These are phyloP conservation scores for Trogon surrucura DNA, from an alignment of 2,113 vertebrate genomes.

Conservation along the genomic window DNA sequence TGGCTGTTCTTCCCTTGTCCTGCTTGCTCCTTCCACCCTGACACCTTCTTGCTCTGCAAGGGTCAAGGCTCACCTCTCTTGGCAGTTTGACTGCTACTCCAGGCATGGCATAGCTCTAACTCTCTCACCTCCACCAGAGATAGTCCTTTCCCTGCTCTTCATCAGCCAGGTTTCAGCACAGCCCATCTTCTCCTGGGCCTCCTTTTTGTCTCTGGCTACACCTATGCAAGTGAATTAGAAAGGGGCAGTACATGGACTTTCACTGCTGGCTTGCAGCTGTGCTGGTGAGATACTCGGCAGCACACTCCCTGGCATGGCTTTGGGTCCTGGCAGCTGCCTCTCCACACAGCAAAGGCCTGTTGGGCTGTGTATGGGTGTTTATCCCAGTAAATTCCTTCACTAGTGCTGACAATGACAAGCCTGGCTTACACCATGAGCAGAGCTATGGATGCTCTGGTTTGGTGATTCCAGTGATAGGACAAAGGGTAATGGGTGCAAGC, in stretches of 20 bases:
- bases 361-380: not conserved
- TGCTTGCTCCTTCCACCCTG: not conserved
- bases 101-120: rapidly evolving
- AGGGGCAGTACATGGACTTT: not conserved
- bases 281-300: not conserved
- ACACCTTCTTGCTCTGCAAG: not conserved
- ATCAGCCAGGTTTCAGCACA: not conserved
- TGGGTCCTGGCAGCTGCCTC: not conserved
- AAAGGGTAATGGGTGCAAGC: too few relatives aligned
- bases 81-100: not conserved
- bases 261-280: not conserved
- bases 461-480: not conserved
- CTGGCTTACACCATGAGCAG: not conserved
- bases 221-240: not conserved
- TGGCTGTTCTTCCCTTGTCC: too few relatives aligned
- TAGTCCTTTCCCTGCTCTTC: not conserved
- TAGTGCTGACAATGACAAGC: not conserved
- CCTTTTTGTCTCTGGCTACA: not conserved
- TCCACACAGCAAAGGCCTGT: not conserved
- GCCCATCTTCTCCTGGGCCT: not conserved
- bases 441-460: not conserved
- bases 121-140: not conserved
- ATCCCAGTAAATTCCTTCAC: not conserved
- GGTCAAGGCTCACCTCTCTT: not conserved
- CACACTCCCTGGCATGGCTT: not conserved